phyloP scores from a whole-genome alignment of 2,113 vertebrate species.

The Hippocampus mohnikei region DNA sequence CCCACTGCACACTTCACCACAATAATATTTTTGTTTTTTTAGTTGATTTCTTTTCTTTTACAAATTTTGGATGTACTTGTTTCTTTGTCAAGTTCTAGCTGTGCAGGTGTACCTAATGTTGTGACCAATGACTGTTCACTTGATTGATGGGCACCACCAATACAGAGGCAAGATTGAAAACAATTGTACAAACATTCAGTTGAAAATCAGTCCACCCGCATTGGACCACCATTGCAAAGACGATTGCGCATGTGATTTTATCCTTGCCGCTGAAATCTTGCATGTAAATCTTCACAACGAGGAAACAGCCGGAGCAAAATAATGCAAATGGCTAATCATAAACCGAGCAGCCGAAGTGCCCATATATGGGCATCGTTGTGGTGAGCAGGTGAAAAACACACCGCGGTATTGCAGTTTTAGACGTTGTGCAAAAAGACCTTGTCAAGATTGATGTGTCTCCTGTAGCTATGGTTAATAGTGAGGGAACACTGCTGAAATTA shows the following conservation, averaged over 20 bases:
- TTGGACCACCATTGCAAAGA: conserved; percentile 20
- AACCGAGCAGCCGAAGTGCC: conserved; percentile 34
- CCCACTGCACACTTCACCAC: too few species aligned
- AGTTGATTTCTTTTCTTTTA: conserved; percentile 16
- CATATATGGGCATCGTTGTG: conserved; percentile 31
- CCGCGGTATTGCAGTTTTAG: conserved; percentile 61
- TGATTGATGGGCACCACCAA: conserved; percentile 48
- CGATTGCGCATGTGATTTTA: conserved; percentile 28
- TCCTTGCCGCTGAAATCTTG: conserved; percentile 3
- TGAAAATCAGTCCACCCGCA: conserved; percentile 29
- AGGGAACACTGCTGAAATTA: conserved; percentile 73
- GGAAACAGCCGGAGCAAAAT: conserved; percentile 14
- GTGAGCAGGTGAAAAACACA: conserved; percentile 57
- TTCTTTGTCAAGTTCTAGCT: too few species aligned
- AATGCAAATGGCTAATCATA: conserved; percentile 45
- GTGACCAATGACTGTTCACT: conserved; percentile 9
- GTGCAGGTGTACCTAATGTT: too few species aligned
- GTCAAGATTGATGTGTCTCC: conserved; percentile 73
- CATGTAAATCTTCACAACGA: neutral
- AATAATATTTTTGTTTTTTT: neutral
- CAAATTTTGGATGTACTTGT: too few species aligned
- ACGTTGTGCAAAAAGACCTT: conserved; percentile 70
- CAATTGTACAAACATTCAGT: conserved; percentile 34
- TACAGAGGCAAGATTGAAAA: conserved; percentile 34
- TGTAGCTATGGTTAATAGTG: conserved; percentile 71